These are phyloP conservation scores for Lasioglossum malachurum DNA, from an alignment of 2,888 invertebrate species.

Conservation along the genomic window DNA sequence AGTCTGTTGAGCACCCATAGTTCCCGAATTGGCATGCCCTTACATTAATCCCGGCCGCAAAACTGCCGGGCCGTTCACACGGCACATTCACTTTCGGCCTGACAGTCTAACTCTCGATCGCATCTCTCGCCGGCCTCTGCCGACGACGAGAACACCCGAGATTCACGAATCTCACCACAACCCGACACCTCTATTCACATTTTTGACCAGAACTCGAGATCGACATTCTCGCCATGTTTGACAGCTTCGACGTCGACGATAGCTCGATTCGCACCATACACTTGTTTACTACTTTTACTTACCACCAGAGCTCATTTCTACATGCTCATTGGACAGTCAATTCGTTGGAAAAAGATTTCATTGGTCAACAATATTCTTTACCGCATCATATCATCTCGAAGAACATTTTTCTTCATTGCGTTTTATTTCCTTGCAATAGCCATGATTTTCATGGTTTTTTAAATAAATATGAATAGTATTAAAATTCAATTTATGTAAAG, in stretches of 20 bases:
- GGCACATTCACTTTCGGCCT: slow-evolving; percentile 57
- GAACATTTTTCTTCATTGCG: neutral
- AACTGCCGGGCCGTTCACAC: slow-evolving; percentile 60
- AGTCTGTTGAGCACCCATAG: slow-evolving; percentile 97
- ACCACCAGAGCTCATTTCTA: slow-evolving; percentile 45
- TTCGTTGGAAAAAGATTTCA: slow-evolving; percentile 30
- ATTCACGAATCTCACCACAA: slow-evolving; percentile 56
- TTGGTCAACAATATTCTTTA: slow-evolving; percentile 32
- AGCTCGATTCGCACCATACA: slow-evolving; percentile 57
- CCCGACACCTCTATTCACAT: slow-evolving; percentile 68
- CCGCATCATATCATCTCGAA: slow-evolving; percentile 18
- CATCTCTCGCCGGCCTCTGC: slow-evolving; percentile 59
- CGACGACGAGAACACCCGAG: slow-evolving; percentile 61
- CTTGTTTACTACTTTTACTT: slow-evolving; percentile 61
- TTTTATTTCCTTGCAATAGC: neutral
- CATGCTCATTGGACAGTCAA: slow-evolving; percentile 39
- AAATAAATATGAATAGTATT: neutral
- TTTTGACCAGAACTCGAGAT: slow-evolving; percentile 70
- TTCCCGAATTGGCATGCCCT: slow-evolving; percentile 85
- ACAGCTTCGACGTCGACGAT: slow-evolving; percentile 86
- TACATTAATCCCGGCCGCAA: slow-evolving; percentile 62
- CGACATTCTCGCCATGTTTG: slow-evolving; percentile 85
- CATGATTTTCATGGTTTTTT: neutral
- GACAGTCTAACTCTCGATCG: slow-evolving; percentile 48
- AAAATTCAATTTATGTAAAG: neutral